Evolutionary conservation across 1,140 invertebrate genomes (phyloP).

Genomic region (Lerema accius): DNA sequence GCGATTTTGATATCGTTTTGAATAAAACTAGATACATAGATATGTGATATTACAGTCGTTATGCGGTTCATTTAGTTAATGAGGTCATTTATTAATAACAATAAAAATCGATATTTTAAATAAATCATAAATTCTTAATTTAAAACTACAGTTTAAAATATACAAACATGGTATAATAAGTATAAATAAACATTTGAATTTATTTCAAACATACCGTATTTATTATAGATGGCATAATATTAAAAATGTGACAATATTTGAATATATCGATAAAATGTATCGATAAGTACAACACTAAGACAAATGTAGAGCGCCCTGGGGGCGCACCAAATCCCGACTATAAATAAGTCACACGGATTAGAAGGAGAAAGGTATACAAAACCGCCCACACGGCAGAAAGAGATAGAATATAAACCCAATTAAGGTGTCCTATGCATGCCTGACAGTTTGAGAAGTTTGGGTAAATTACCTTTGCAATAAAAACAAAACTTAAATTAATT

Average conservation of each 20-base stretch:
- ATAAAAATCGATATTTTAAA: too few relatives aligned
- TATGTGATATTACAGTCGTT: too few relatives aligned
- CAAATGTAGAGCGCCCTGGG: conserved; percentile 69
- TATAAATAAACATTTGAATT: too few relatives aligned
- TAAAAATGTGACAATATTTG: conserved; percentile 26
- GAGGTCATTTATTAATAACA: too few relatives aligned
- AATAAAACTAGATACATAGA: too few relatives aligned
- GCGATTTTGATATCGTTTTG: too few relatives aligned
- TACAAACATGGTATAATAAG: too few relatives aligned
- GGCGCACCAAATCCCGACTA: conserved; percentile 63
- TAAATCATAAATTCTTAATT: too few relatives aligned
- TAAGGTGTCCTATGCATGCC: conserved; percentile 34
- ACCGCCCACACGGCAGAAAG: conserved; percentile 40
- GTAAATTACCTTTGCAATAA: conserved; percentile 18
- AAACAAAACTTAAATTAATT: conserved; percentile 5
- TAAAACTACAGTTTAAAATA: too few relatives aligned
- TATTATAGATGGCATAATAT: too few relatives aligned
- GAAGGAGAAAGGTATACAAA: conserved; percentile 44
- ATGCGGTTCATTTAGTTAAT: too few relatives aligned
- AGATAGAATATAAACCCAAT: conserved; percentile 41
- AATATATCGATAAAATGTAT: conserved; percentile 32
- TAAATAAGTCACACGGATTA: conserved; percentile 62
- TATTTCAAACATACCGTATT: too few relatives aligned
- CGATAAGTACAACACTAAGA: conserved; percentile 52
- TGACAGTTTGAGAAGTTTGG: conserved; percentile 25